A percentile compares a stretch with the other conserved stretches of the same genome.
phyloP scores from a whole-genome alignment of 2,888 invertebrate species.

The Stenoptilia bipunctidactyla region DNA sequence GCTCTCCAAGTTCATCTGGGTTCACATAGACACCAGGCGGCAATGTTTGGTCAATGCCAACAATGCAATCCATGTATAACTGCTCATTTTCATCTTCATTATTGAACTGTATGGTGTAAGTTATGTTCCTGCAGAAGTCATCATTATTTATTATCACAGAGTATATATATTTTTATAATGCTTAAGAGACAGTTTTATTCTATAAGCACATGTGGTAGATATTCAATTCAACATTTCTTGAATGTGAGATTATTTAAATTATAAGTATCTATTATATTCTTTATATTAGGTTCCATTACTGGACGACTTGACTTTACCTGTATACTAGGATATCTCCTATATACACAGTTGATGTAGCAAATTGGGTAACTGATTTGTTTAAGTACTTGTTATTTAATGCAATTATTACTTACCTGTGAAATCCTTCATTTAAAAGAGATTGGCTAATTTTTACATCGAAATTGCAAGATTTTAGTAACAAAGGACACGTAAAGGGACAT shows the following conservation, averaged over 20 bases:
- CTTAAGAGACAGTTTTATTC: background rate
- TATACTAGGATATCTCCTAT: no score
- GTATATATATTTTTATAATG: no score
- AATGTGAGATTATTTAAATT: no score
- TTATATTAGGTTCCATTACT: no score
- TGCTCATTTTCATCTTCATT: constrained; percentile 18
- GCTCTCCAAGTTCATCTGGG: constrained; percentile 42
- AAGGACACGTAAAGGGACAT: background rate
- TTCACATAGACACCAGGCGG: constrained; percentile 45
- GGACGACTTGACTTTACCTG: no score
- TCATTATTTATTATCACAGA: no score
- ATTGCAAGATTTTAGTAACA: constrained; percentile 21
- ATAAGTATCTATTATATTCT: no score
- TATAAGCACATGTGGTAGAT: no score
- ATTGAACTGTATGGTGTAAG: constrained; percentile 33
- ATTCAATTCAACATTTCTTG: no score
- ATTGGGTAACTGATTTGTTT: no score
- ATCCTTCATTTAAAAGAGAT: constrained; percentile 38
- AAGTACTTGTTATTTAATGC: no score
- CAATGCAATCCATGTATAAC: constrained; percentile 31
- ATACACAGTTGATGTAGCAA: no score
- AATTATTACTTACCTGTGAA: constrained; percentile 50
- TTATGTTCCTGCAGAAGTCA: constrained; percentile 39
- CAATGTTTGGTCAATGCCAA: constrained; percentile 39
- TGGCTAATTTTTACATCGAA: constrained; percentile 39